These are phyloP conservation scores for Lycaena phlaeas DNA, from an alignment of 2,888 invertebrate genomes.

Conservation along the genomic window DNA sequence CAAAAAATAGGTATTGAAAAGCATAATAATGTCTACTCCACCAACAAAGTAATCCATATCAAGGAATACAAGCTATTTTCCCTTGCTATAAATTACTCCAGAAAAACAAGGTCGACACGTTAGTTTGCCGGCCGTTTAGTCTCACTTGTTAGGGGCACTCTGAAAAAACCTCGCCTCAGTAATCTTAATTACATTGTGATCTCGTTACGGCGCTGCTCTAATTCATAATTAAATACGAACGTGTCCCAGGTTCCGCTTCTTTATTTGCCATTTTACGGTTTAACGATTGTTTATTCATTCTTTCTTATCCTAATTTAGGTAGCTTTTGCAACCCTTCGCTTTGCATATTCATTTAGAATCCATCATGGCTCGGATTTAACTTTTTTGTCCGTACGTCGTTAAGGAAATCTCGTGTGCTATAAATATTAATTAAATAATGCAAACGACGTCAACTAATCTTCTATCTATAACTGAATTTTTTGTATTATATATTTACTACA, in stretches of 20 bases:
- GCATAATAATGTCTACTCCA: neutral
- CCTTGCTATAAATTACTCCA: slow-evolving; percentile 15
- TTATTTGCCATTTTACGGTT: slow-evolving; percentile 66
- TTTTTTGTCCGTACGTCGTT: slow-evolving; percentile 47
- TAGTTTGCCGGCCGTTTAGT: slow-evolving; percentile 49
- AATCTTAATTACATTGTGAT: slow-evolving; percentile 72
- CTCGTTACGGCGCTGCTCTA: slow-evolving; percentile 65
- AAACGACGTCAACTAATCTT: too few species aligned
- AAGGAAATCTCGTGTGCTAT: slow-evolving; percentile 38
- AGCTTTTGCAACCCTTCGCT: slow-evolving; percentile 52
- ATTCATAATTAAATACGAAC: slow-evolving; percentile 71
- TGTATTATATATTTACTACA: too few species aligned
- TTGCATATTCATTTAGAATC: slow-evolving; percentile 68
- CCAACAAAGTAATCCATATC: slow-evolving; percentile 5
- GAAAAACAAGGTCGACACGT: slow-evolving; percentile 28
- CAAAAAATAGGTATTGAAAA: neutral
- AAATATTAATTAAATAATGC: slow-evolving; percentile 30
- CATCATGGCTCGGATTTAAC: slow-evolving; percentile 59
- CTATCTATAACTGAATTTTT: too few species aligned
- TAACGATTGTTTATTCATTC: slow-evolving; percentile 50
- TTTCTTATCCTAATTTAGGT: slow-evolving; percentile 51
- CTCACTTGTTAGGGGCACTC: slow-evolving; percentile 43
- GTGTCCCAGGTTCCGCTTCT: slow-evolving; percentile 55
- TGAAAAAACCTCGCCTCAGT: slow-evolving; percentile 60
- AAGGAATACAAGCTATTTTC: slow-evolving; percentile 1